Conservation (phyloP, 1,140 invertebrate genomes). For the Ooceraea biroi region DNA sequence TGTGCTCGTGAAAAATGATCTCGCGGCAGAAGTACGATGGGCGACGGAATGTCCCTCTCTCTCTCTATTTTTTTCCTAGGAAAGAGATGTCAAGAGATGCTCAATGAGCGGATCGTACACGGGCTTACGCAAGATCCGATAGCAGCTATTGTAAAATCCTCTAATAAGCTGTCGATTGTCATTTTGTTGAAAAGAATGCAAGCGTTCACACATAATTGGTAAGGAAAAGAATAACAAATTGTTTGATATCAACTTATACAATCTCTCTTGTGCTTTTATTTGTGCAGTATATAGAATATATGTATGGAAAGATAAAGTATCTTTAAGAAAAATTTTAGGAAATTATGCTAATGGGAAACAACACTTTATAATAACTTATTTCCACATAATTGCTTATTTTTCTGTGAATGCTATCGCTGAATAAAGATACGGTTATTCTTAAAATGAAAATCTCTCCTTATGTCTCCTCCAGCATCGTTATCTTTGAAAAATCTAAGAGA, state of each 20-base stretch:
- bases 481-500: neutral
- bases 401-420: no score
- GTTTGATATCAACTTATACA: no score
- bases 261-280: no score
- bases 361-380: no score
- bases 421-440: no score
- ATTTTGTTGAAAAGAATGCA: neutral
- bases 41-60: no score
- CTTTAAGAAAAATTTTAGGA: no score
- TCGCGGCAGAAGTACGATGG: neutral
- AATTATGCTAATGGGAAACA: no score
- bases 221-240: neutral
- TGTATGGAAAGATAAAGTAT: no score
- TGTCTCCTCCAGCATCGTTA: no score
- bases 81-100: neutral
- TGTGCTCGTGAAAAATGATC: constrained; percentile 3
- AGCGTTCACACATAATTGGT: neutral
- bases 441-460: neutral
- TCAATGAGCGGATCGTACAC: neutral
- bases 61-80: neutral
- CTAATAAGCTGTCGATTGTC: neutral
- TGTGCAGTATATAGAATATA: no score
- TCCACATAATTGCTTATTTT: no score
- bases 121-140: neutral
- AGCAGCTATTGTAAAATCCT: neutral